Evolutionary conservation across 2,797 vertebrate species (phyloP).

Genomic region (Lacerta viridis): DNA sequence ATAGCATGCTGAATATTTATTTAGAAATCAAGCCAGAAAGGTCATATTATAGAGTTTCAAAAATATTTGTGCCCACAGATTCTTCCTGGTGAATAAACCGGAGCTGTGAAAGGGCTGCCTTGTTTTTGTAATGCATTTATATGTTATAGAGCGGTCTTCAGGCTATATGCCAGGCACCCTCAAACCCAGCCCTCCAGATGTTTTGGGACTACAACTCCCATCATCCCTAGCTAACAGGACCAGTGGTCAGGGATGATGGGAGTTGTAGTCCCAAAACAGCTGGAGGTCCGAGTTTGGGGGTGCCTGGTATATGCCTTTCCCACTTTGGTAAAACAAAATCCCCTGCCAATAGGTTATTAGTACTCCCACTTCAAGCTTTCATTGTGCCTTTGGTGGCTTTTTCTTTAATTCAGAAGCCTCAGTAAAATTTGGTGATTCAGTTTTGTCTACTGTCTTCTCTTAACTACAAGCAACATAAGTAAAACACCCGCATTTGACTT

Average conservation of each 20-base stretch:
- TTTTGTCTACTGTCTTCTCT: accelerated
- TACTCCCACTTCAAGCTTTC: not conserved
- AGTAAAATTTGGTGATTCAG: not conserved
- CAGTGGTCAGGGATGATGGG: too few relatives aligned
- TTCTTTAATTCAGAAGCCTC: not conserved
- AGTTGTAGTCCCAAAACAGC: too few relatives aligned
- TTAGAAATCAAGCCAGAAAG: not conserved
- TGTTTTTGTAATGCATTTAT: not conserved
- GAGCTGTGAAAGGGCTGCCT: not conserved
- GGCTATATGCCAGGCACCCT: too few relatives aligned
- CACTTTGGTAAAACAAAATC: not conserved
- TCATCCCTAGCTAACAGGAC: too few relatives aligned
- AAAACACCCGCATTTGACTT: accelerated
- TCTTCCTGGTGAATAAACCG: not conserved
- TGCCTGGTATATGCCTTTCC: not conserved
- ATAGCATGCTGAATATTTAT: not conserved
- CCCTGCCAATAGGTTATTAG: not conserved
- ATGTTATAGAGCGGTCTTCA: too few relatives aligned
- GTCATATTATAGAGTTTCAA: not conserved
- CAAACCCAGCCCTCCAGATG: too few relatives aligned
- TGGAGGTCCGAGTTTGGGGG: too few relatives aligned
- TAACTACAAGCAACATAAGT: accelerated
- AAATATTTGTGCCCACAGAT: not conserved
- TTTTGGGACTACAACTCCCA: too few relatives aligned
- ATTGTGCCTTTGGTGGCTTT: not conserved